These are phyloP conservation scores for Conger conger DNA, from an alignment of 2,113 vertebrate genomes.

Conservation along the genomic window DNA sequence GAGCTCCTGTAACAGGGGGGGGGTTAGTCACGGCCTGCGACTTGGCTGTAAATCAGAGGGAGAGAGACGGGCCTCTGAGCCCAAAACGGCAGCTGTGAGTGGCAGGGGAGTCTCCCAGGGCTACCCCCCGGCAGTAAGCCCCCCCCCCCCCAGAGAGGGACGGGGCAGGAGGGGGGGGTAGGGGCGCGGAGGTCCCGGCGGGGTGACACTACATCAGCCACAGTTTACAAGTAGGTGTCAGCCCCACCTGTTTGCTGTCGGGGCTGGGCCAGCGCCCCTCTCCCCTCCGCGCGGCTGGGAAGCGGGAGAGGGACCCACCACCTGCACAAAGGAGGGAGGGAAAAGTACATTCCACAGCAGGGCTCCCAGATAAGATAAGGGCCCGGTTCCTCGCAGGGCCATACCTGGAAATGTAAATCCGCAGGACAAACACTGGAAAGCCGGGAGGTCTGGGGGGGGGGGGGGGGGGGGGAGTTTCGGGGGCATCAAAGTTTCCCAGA, in stretches of 20 bases:
- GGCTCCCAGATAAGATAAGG: slow-evolving; percentile 22
- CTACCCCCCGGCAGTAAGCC: neutral
- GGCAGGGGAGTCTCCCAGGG: neutral
- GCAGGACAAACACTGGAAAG: slow-evolving; percentile 14
- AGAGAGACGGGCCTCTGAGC: neutral
- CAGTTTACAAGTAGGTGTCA: slow-evolving; percentile 11
- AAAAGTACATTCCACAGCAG: slow-evolving; percentile 9
- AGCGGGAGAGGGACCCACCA: neutral
- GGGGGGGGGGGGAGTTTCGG: neutral
- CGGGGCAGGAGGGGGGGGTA: neutral
- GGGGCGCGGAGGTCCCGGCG: neutral
- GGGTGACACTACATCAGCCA: neutral
- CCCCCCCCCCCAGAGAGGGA: neutral
- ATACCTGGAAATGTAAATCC: slow-evolving; percentile 17
- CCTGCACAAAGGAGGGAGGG: slow-evolving; percentile 4
- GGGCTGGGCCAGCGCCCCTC: neutral
- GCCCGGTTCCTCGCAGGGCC: neutral
- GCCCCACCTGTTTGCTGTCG: slow-evolving; percentile 21
- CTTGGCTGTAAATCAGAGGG: neutral
- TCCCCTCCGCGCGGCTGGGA: neutral
- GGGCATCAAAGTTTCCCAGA: neutral
- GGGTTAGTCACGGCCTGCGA: neutral
- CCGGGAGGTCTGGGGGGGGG: too few relatives aligned
- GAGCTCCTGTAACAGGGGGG: neutral
- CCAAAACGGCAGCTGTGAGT: neutral